Conservation (phyloP, 2,113 vertebrate species). For the Hipposideros armiger region DNA sequence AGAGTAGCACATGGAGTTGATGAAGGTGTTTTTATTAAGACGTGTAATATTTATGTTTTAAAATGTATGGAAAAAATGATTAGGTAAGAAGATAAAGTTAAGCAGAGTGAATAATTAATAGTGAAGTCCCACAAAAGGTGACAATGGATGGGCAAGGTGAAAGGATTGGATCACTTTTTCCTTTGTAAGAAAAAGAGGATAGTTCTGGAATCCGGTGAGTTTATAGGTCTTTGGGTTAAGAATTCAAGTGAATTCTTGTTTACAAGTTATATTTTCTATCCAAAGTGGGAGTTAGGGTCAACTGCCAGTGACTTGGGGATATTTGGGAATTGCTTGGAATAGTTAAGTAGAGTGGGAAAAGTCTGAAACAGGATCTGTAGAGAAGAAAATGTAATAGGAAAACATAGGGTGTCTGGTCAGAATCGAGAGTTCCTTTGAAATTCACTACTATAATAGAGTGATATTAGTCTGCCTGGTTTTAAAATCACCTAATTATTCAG, state of each 20-base stretch:
- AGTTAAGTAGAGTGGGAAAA: neutral
- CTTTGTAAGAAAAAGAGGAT: neutral
- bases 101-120: neutral
- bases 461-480: neutral
- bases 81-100: neutral
- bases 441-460: neutral
- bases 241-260: neutral
- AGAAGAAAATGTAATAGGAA: neutral
- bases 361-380: neutral
- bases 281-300: neutral
- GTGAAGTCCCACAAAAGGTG: neutral
- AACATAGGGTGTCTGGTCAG: neutral
- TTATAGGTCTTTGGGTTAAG: neutral
- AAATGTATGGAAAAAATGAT: neutral
- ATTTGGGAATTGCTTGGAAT: neutral
- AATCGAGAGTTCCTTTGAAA: conserved; percentile 8
- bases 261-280: neutral
- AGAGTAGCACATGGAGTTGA: neutral
- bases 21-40: neutral
- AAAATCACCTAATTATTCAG: neutral
- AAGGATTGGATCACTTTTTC: neutral
- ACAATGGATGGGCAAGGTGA: neutral
- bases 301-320: neutral
- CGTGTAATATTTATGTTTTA: neutral
- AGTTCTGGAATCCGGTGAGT: neutral